phyloP scores from a whole-genome alignment of 2,113 vertebrate genomes.

The Lipophrys pholis region DNA sequence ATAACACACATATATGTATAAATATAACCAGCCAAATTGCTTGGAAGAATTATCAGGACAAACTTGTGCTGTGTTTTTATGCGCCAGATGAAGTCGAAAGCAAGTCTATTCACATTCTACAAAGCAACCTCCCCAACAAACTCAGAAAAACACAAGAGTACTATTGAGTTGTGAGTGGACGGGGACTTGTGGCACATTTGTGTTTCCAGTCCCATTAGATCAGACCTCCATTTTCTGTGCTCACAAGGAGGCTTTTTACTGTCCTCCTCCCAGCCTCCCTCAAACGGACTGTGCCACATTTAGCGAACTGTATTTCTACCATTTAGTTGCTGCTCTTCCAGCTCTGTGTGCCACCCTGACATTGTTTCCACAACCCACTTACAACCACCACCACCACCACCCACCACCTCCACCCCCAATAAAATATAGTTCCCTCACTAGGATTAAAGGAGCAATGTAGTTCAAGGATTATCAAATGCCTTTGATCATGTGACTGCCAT shows the following conservation, averaged over 20 bases:
- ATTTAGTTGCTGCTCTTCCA: conserved; percentile 62
- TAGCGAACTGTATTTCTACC: conserved; percentile 70
- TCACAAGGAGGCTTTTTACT: conserved; percentile 81
- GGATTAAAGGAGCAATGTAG: conserved; percentile 81
- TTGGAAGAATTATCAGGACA: background rate
- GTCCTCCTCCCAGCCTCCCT: conserved; percentile 65
- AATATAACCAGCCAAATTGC: background rate
- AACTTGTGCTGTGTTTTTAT: conserved; percentile 24
- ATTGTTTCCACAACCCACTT: conserved; percentile 20
- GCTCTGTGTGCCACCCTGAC: conserved; percentile 53
- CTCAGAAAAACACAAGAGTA: conserved; percentile 70
- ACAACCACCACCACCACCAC: background rate
- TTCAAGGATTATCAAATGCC: conserved; percentile 83
- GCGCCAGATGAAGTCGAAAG: conserved; percentile 68
- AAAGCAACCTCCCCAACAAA: conserved; percentile 70
- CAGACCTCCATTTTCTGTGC: conserved; percentile 70
- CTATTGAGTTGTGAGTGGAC: conserved; percentile 78
- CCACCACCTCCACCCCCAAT: conserved; percentile 18
- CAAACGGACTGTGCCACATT: conserved; percentile 62
- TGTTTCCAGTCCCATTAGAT: conserved; percentile 68
- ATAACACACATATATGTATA: too few species aligned
- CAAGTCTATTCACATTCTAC: conserved; percentile 71
- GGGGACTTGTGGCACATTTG: conserved; percentile 79
- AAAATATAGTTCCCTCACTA: conserved; percentile 71
- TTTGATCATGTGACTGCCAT: conserved; percentile 82